Percentiles rank a stretch among this genome's conserved stretches.
phyloP scores from a whole-genome alignment of 2,888 invertebrate species.

The Leucophenga montana region DNA sequence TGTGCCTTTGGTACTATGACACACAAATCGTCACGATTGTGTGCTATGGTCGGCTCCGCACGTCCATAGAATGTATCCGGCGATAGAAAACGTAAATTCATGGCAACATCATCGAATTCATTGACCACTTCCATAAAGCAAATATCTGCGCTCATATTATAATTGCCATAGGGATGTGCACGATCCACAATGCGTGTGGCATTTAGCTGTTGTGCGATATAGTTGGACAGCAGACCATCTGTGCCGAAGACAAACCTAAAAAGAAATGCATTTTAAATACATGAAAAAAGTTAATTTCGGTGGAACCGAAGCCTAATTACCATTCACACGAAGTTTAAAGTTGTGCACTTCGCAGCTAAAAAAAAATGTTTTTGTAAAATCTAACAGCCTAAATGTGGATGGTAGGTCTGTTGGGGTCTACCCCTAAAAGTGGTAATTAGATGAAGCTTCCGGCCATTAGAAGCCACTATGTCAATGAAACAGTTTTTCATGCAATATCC shows the following conservation, averaged over 20 bases:
- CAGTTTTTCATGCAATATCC: too few relatives aligned
- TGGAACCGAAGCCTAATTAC: too few relatives aligned
- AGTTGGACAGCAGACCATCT: slow-evolving; percentile 71
- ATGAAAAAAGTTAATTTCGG: too few relatives aligned
- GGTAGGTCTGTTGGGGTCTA: too few relatives aligned
- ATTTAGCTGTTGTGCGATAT: slow-evolving; percentile 73
- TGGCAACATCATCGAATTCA: slow-evolving; percentile 73
- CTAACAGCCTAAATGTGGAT: too few relatives aligned
- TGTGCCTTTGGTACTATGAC: slow-evolving; percentile 75
- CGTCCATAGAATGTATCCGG: slow-evolving; percentile 73
- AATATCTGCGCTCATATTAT: slow-evolving; percentile 54
- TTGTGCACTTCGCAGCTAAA: too few relatives aligned
- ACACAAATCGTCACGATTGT: slow-evolving; percentile 76
- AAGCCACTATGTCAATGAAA: too few relatives aligned
- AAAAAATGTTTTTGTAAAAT: too few relatives aligned
- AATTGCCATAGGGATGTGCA: slow-evolving; percentile 45
- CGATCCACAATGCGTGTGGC: slow-evolving; percentile 73
- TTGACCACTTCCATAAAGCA: slow-evolving; percentile 58
- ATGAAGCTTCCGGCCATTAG: too few relatives aligned
- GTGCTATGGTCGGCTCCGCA: slow-evolving; percentile 75
- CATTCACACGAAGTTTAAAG: too few relatives aligned
- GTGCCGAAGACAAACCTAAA: slow-evolving; percentile 68
- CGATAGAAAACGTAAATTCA: slow-evolving; percentile 76
- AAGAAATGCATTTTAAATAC: too few relatives aligned
- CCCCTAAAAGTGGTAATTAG: too few relatives aligned